Evolutionary conservation across 1,140 invertebrate genomes (phyloP).

Genomic region (Drosophila ironensis): DNA sequence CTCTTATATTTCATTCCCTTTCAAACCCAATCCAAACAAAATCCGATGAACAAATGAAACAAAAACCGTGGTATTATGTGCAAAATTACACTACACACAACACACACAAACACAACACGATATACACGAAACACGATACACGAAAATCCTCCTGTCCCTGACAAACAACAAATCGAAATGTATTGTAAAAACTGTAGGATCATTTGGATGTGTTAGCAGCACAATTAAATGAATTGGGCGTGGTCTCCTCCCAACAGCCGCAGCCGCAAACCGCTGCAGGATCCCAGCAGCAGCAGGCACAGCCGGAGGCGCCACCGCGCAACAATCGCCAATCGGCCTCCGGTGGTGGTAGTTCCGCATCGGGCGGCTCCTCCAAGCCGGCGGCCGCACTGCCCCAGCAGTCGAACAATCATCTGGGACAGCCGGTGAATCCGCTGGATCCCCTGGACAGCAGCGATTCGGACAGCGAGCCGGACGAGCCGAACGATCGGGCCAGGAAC

Average conservation of each 20-base stretch:
- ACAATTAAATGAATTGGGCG: constrained; percentile 95
- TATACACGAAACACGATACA: constrained; percentile 13
- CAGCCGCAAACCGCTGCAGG: constrained; percentile 70
- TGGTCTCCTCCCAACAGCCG: constrained; percentile 85
- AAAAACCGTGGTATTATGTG: constrained; percentile 65
- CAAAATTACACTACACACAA: constrained; percentile 45
- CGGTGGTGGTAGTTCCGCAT: constrained; percentile 40
- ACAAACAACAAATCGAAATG: constrained; percentile 38
- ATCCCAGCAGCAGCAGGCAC: constrained; percentile 72
- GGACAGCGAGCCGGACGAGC: constrained; percentile 87
- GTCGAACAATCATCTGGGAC: constrained; percentile 78
- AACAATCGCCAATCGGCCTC: constrained; percentile 82
- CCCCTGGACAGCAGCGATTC: constrained; percentile 86
- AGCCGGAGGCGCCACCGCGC: constrained; percentile 84
- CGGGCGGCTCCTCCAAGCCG: constrained; percentile 57
- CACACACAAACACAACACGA: constrained; percentile 28
- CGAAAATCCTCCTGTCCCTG: constrained; percentile 65
- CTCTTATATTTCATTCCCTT: constrained; percentile 77
- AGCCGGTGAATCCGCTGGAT: constrained; percentile 82
- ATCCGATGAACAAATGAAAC: constrained; percentile 39
- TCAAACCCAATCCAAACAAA: constrained; percentile 18
- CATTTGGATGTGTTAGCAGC: constrained; percentile 94
- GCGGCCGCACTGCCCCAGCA: constrained; percentile 64
- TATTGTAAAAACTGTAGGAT: constrained; percentile 86
- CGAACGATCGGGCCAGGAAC: constrained; percentile 87